Evolutionary conservation across 2,797 vertebrate genomes (phyloP).

Genomic region (Sebastes reedi): DNA sequence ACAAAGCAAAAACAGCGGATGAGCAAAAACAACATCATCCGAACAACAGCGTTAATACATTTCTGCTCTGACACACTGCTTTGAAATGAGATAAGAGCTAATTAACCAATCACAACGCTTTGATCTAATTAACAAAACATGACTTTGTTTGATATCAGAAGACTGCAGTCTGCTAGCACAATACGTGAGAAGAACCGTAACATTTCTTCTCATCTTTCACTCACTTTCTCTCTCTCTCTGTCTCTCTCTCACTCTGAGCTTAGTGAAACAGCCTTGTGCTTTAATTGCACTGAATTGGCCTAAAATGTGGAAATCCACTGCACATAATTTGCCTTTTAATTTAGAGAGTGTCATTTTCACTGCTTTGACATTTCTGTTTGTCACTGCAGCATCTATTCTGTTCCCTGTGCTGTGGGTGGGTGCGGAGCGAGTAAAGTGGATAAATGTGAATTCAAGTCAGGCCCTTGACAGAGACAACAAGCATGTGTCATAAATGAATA

Average conservation of each 20-base stretch:
- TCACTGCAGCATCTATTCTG: neutral
- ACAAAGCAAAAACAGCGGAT: slow-evolving; percentile 10
- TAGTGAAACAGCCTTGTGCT: neutral
- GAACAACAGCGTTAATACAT: slow-evolving; percentile 16
- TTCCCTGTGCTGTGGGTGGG: neutral
- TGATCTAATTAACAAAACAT: slow-evolving; percentile 52
- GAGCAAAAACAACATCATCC: slow-evolving; percentile 1
- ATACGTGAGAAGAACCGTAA: slow-evolving; percentile 10
- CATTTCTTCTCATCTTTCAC: neutral
- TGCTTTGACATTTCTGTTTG: neutral
- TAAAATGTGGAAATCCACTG: neutral
- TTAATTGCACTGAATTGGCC: neutral
- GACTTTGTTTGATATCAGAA: slow-evolving; percentile 33
- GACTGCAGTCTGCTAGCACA: slow-evolving; percentile 20
- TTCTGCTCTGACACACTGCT: slow-evolving; percentile 38
- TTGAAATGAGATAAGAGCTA: slow-evolving; percentile 48
- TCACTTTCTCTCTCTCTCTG: neutral
- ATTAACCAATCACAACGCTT: slow-evolving; percentile 56
- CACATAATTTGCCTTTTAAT: slow-evolving; percentile 12
- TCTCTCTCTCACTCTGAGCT: neutral
- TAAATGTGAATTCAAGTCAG: slow-evolving; percentile 15
- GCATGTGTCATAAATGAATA: slow-evolving; percentile 33
- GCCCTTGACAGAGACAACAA: slow-evolving; percentile 3
- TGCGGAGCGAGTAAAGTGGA: neutral
- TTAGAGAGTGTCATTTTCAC: neutral